Conservation (phyloP, 2,888 invertebrate genomes). For the Sinhomidia bicolor region DNA sequence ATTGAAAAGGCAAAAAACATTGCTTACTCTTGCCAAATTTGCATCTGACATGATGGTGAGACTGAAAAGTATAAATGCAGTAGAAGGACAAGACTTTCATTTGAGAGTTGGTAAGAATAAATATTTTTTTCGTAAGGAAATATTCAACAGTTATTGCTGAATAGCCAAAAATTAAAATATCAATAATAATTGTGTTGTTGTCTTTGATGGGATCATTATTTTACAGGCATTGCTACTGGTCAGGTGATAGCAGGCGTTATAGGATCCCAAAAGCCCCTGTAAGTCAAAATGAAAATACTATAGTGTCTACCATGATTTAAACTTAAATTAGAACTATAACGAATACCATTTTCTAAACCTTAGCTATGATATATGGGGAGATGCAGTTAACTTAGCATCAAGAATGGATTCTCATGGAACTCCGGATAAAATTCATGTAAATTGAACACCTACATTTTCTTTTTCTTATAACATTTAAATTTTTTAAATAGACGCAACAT, state of each 20-base stretch:
- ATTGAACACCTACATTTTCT: too few species aligned
- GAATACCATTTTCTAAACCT: not conserved
- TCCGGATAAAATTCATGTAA: slow-evolving; percentile 89
- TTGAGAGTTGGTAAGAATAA: slow-evolving; percentile 87
- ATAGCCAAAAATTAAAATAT: too few species aligned
- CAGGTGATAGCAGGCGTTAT: slow-evolving; percentile 97
- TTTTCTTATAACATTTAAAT: too few species aligned
- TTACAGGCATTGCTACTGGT: slow-evolving; percentile 94
- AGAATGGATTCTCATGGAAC: slow-evolving; percentile 97
- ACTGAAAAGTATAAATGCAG: slow-evolving; percentile 85
- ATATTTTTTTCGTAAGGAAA: not conserved
- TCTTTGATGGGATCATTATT: too few species aligned
- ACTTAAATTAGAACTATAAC: too few species aligned
- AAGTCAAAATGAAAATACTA: slow-evolving; percentile 25
- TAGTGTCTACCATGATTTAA: too few species aligned
- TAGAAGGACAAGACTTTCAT: slow-evolving; percentile 85
- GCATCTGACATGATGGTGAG: slow-evolving; percentile 88
- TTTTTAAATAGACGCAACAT: too few species aligned
- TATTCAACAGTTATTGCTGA: too few species aligned
- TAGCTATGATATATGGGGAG: slow-evolving; percentile 96
- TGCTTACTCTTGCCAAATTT: slow-evolving; percentile 85
- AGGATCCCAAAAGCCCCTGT: slow-evolving; percentile 93
- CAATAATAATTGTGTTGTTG: too few species aligned
- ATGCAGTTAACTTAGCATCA: slow-evolving; percentile 97
- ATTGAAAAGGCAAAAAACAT: slow-evolving; percentile 81